phyloP scores from a whole-genome alignment of 1,140 invertebrate species.

The Dreissena rostriformis region DNA sequence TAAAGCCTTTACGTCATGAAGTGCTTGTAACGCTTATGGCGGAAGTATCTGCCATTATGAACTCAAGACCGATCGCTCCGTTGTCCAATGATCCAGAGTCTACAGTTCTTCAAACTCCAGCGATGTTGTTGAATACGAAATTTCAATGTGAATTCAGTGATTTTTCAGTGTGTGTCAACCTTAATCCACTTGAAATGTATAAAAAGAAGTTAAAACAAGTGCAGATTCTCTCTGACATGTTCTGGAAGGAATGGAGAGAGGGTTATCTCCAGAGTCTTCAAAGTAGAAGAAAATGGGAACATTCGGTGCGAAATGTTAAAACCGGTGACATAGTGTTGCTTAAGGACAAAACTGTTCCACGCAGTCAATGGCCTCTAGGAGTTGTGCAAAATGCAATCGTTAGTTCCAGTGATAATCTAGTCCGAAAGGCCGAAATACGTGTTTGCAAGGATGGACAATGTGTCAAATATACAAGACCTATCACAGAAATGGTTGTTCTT shows the following conservation, averaged over 20 bases:
- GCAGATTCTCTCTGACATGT: conserved; percentile 52
- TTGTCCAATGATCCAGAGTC: conserved; percentile 50
- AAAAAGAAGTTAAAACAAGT: conserved; percentile 49
- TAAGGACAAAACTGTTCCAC: conserved; percentile 26
- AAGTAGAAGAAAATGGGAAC: conserved; percentile 46
- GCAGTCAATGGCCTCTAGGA: conserved; percentile 58
- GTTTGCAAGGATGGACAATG: conserved; percentile 18
- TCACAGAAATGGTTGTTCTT: conserved; percentile 42
- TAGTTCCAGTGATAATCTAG: conserved; percentile 36
- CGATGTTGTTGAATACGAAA: conserved; percentile 57
- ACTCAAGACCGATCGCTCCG: conserved; percentile 51
- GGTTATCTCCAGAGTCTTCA: conserved; percentile 59
- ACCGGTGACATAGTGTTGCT: conserved; percentile 54
- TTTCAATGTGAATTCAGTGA: not conserved
- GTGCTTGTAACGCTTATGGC: conserved; percentile 45
- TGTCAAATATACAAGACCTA: conserved; percentile 30
- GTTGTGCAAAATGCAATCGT: conserved; percentile 37
- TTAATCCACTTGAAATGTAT: not conserved
- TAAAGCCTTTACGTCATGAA: conserved; percentile 52
- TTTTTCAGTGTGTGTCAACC: not conserved
- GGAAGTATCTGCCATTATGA: conserved; percentile 56
- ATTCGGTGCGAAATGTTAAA: conserved; percentile 24
- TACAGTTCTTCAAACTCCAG: conserved; percentile 49
- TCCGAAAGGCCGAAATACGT: conserved; percentile 43
- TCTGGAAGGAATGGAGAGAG: conserved; percentile 54